Conservation (phyloP, 2,797 vertebrate species). For the Tauraco hartlaubi region DNA sequence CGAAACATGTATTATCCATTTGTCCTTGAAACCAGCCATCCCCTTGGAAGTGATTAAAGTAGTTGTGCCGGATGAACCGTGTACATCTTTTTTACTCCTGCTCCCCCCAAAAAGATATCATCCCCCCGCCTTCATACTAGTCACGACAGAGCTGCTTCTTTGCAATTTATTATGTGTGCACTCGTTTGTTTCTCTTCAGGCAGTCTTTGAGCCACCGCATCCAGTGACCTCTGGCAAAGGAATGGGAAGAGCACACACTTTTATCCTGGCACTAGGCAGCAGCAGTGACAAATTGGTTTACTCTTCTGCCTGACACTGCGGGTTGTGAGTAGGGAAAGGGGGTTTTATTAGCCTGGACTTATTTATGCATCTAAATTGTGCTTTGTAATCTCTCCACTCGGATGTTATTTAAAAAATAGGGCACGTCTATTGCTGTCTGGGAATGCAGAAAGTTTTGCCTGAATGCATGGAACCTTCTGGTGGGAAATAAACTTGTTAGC, state of each 20-base stretch:
- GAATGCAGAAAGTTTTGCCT: background rate
- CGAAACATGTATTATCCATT: conserved; percentile 46
- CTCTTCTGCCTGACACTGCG: conserved; percentile 60
- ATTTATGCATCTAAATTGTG: conserved; percentile 28
- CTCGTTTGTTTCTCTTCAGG: conserved; percentile 71
- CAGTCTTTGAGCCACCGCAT: conserved; percentile 39
- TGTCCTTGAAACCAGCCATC: conserved; percentile 65
- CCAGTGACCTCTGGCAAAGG: conserved; percentile 73
- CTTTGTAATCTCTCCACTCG: conserved; percentile 8
- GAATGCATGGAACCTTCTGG: background rate
- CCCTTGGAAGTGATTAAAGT: conserved; percentile 28
- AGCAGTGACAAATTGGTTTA: conserved; percentile 75
- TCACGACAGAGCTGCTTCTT: conserved; percentile 6
- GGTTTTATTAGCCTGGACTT: background rate
- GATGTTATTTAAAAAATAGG: background rate
- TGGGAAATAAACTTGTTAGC: conserved; percentile 8
- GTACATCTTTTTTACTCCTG: background rate
- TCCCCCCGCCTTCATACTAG: background rate
- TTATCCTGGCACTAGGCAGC: conserved; percentile 67
- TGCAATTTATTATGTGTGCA: conserved; percentile 7
- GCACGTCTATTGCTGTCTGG: background rate
- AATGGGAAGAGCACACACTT: conserved; percentile 36
- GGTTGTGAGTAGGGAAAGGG: background rate
- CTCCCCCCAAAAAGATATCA: conserved; percentile 18
- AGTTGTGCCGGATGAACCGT: background rate